Percentiles rank a stretch among this genome's conserved stretches.
Evolutionary conservation across 2,888 invertebrate genomes (phyloP).

Genomic region (Nephrotoma flavescens): DNA sequence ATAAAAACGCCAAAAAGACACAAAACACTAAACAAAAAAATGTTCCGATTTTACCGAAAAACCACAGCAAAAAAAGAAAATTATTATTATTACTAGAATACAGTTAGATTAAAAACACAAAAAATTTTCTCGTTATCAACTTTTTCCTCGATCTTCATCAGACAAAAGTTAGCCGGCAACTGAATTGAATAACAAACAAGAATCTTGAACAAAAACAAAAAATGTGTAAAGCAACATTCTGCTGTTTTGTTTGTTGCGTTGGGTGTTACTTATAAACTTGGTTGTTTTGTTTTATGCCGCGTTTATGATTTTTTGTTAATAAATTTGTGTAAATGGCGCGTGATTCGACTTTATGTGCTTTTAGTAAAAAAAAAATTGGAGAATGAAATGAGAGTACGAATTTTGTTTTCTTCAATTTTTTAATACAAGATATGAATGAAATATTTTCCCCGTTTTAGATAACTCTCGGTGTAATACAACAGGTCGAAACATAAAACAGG

Average conservation of each 20-base stretch:
- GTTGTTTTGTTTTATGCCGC: background rate
- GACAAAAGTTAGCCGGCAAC: background rate
- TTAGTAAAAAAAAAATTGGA: background rate
- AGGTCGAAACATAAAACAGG: no score
- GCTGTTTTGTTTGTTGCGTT: background rate
- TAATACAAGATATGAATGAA: background rate
- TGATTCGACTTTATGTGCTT: background rate
- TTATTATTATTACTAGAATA: background rate
- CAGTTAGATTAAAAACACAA: background rate
- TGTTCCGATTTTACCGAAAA: background rate
- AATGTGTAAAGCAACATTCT: background rate
- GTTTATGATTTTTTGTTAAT: background rate
- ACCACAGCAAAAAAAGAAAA: background rate
- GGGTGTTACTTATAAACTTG: no score
- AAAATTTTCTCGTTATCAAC: background rate
- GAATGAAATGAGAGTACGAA: background rate
- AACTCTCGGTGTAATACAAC: no score
- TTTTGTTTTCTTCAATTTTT: background rate
- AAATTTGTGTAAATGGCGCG: background rate
- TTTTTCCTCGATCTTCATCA: background rate
- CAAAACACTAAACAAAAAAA: background rate
- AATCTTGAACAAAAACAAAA: background rate
- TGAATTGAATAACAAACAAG: background rate
- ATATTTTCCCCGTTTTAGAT: background rate
- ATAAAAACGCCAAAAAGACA: background rate